Conservation (phyloP, 2,113 vertebrate species). For the Dromaius novaehollandiae region DNA sequence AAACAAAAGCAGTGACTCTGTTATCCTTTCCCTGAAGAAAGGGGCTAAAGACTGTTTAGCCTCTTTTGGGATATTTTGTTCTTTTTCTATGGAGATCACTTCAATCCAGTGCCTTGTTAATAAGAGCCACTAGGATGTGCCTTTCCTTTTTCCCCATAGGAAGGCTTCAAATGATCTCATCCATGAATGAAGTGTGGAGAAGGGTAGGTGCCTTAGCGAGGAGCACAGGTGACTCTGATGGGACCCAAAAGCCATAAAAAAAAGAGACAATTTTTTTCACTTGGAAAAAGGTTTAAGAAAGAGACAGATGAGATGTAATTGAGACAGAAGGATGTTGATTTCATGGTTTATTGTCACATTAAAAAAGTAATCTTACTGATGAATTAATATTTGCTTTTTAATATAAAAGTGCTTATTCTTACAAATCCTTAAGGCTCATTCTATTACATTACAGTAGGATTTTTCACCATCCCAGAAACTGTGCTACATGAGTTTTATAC, state of each 20-base stretch:
- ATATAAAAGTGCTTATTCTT: slow-evolving; percentile 77
- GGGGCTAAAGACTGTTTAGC: too few species aligned
- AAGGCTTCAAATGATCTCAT: neutral
- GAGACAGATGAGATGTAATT: slow-evolving; percentile 52
- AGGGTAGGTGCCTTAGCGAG: neutral
- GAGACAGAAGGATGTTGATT: slow-evolving; percentile 72
- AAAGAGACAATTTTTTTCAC: neutral
- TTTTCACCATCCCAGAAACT: slow-evolving; percentile 70
- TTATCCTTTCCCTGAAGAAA: neutral
- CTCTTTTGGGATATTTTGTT: neutral
- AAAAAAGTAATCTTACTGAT: slow-evolving; percentile 77
- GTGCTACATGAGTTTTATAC: slow-evolving; percentile 54
- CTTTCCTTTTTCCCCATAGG: neutral
- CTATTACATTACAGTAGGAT: slow-evolving; percentile 69
- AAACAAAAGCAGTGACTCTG: neutral
- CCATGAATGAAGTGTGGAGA: neutral
- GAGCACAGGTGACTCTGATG: neutral
- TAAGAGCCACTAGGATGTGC: neutral
- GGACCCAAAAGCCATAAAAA: neutral
- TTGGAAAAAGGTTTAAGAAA: slow-evolving; percentile 38
- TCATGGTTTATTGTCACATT: slow-evolving; percentile 77
- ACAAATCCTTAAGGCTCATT: slow-evolving; percentile 77
- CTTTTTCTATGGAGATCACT: neutral
- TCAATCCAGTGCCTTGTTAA: neutral
- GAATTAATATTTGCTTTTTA: slow-evolving; percentile 77